Evolutionary conservation across 1,140 invertebrate species (phyloP), one percentile per base, ranked within the genome.

Genomic region (Pectinophora gossypiella): DNA sequence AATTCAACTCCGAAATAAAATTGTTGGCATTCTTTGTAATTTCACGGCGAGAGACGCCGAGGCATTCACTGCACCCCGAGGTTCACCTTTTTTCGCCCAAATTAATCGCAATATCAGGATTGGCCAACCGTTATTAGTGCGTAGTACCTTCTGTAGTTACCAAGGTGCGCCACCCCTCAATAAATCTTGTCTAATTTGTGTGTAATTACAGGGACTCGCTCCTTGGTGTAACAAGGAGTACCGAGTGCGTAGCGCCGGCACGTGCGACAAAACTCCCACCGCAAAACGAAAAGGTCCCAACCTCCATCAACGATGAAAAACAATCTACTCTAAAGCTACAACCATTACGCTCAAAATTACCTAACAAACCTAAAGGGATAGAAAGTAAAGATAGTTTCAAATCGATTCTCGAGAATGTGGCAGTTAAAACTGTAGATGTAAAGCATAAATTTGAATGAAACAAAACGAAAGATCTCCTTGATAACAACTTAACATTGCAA

Each of bases 151-250:
- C 68, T 69, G 76, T 78, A 87, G 84, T 87, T 87, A 77, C 82
- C 72, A 85, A 87, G 84, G 84, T 87, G 84, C 82, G 75, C 77
- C 75, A 79, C 84, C 84, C 84, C 78, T 80, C 80, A 64, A 87
- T 87, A 87, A 87, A 87, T 87, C 84, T 87, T 85, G 76, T 87
- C 82, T 87, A 87, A 85, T 87, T 87, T 87, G 82, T 87, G 79
- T 87, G 84, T 87, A 85, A 87, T 87, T 87, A 87, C 80, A 78
- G 80, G 73, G 70, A 73, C 68, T 77, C 73, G 83, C 79, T 76
- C 80, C 80, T 77, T 77, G 64, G 56, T 73, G 78, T 83, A 82
- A 85, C 83, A 76, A 86, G 83, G 80, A 83, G 38, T 40, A 40
- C 38, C 80, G 80, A 83, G 68, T 81, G 79, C 76, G 76, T 79